Evolutionary conservation across 1,140 invertebrate species (phyloP).

Genomic region (Zelostemma sp.): DNA sequence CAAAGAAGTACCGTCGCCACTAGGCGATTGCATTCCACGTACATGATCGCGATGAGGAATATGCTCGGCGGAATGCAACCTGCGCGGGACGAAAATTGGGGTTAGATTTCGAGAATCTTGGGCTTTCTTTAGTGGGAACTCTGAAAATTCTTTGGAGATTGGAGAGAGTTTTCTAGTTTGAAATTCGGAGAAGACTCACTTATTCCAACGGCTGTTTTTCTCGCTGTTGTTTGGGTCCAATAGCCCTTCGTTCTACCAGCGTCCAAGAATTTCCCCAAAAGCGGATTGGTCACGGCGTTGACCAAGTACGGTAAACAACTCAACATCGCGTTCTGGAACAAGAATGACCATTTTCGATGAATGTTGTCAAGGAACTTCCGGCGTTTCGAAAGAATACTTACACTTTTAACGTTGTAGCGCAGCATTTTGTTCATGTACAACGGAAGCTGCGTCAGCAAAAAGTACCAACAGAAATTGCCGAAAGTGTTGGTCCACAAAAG

Average conservation of each 20-base stretch:
- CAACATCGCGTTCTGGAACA: conserved; percentile 72
- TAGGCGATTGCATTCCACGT: conserved; percentile 76
- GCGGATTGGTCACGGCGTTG: conserved; percentile 78
- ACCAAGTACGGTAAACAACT: conserved; percentile 80
- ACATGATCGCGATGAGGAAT: conserved; percentile 78
- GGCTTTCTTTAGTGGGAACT: too few species aligned
- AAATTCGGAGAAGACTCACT: conserved; percentile 72
- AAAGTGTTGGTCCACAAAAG: conserved; percentile 80
- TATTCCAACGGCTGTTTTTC: conserved; percentile 78
- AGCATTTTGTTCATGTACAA: conserved; percentile 93
- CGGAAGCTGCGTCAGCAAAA: conserved; percentile 91
- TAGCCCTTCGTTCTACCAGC: conserved; percentile 72
- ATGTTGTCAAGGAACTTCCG: too few species aligned
- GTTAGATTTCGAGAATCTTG: too few species aligned
- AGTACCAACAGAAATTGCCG: conserved; percentile 95
- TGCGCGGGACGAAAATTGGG: conserved; percentile 40
- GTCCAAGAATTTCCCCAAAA: conserved; percentile 76
- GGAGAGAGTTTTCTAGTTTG: background rate
- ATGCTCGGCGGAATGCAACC: conserved; percentile 76
- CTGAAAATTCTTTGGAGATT: too few species aligned
- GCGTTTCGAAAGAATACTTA: conserved; percentile 58
- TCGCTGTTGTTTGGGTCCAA: conserved; percentile 76
- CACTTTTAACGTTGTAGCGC: conserved; percentile 86
- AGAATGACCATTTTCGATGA: too few species aligned
- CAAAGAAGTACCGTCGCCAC: conserved; percentile 80